Base-by-base conservation (phyloP, 2,113 vertebrate species). In the Bos javanicus region DNA sequence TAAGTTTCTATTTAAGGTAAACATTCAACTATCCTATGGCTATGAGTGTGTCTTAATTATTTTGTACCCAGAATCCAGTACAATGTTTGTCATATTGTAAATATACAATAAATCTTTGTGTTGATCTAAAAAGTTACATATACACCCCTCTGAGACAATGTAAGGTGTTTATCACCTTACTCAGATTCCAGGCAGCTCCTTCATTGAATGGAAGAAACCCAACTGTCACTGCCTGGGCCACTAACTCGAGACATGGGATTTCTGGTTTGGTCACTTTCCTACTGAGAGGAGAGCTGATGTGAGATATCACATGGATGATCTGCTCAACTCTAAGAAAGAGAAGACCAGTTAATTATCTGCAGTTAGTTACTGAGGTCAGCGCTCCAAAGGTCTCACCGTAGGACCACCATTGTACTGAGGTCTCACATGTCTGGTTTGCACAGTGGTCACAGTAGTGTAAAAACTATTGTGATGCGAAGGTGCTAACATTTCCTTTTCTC, bases 1-100 rank as follows among this genome's bases (percentile, higher is more conserved):
- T 99, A 14, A 97, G 98, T 43, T 98, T 99, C 48, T 99, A 98
- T 25, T 98, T 99, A 97, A 99, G 99, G 99, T 99, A 98, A 97
- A 92, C 52, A 50, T 28, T 62, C 57, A 52, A 28, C 60, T 43
- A 2, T n/a, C 25, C 48, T 12, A 8, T 39, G 46, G 48, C 12
- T 71, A 30, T 46, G 17, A 71, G 7, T 59, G 0, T 6, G 5
- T 93, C 52, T 74, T 57, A 33, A 5, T 96, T 8, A 39, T n/a
- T 36, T 59, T 59, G n/a, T n/a, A 33, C 39, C 12, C 11, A 12
- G 13, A 52, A 43, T 36, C 54, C 12, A 19, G 30, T 1, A 52
- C 81, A 15, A 2, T 50, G 50, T 43, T 48, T 56, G 71, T 92
- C 85, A 60, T 33, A 2, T 7, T 56, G 60, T 43, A n/a, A 5